Base-by-base conservation (phyloP, 2,888 invertebrate genomes). In the Resseliella maxima region DNA sequence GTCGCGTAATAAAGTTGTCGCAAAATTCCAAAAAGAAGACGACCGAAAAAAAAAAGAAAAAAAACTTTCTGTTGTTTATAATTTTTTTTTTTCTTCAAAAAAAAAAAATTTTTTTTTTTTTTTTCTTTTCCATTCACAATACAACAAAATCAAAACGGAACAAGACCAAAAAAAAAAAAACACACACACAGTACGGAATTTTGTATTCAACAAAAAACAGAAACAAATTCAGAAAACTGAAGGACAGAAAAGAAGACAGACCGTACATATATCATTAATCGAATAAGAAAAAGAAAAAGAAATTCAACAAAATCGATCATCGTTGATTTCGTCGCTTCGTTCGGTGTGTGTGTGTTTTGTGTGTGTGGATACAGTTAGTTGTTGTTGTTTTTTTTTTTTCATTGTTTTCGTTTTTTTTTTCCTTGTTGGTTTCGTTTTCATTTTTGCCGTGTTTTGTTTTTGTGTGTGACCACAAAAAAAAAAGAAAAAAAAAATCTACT, bases 1-100 rank as follows among this genome's bases (percentile, higher is more conserved):
- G 31, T 31, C 31, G 31, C 72, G 72, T 31, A 72, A 72, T 31
- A 72, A 72, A 72, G 31, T 15, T 72, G 72, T 72, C 72, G 72
- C 72, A 72, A 72, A 72, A 72, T 72, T 72, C 72, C 72, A 72
- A 72, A 2, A 2, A 2, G 12, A 2, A 15, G 50, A 50, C n/a
- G n/a, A n/a, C n/a, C n/a, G n/a, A n/a, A n/a, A n/a, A n/a, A n/a
- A n/a, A n/a, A n/a, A n/a, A n/a, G n/a, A n/a, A n/a, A n/a, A n/a
- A n/a, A n/a, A n/a, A n/a, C n/a, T n/a, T n/a, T n/a, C n/a, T n/a
- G n/a, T n/a, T n/a, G n/a, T n/a, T n/a, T n/a, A n/a, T n/a, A n/a
- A n/a, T n/a, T n/a, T n/a, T n/a, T n/a, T n/a, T n/a, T n/a, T n/a
- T n/a, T n/a, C n/a, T n/a, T n/a, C n/a, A n/a, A n/a, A n/a, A n/a